Evolutionary conservation across 2,888 invertebrate genomes (phyloP), one percentile per base, ranked within the genome.

Genomic region (Vesta saturnalis): DNA sequence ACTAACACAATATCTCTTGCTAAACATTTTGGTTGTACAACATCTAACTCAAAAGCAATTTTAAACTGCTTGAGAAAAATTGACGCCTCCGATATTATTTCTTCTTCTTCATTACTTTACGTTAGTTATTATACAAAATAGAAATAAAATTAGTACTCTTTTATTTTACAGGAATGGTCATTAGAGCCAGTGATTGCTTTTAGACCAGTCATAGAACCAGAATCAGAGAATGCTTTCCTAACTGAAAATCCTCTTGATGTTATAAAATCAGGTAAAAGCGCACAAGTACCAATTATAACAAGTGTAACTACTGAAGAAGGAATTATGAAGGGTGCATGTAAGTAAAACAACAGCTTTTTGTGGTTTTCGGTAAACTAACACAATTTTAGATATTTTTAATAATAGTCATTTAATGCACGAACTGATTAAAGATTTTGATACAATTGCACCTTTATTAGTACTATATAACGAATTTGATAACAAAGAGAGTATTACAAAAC

Each of bases 151-250:
- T n/a, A n/a, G n/a, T n/a, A n/a, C n/a, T n/a, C n/a, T 35, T 10
- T 35, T n/a, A n/a, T n/a, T 54, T 19, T 77, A 19, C 70, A 92
- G 92, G 85, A 87, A 64, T 93, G 91, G 90, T 92, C 92, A 78
- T 90, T 89, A 72, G 92, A 93, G 82, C 92, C 93, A 0, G 91
- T 92, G 90, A 91, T 93, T 70, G 91, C 93, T 0, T 94, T 93
- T 78, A 91, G 91, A 75, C 93, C 94, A 0, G 91, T 92, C 0
- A 86, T 91, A 0, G 94, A 94, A 78, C 90, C 90, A 0, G 84
- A 88, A 52, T 86, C 89, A 10, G 86, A 88, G 0, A 90, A 88
- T 1, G 91, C 93, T 0, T 93, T 94, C 78, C 77, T 94, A 4
- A 89, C 87, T 0, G 87, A 88, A 68, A 86, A 88, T 74, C 91